Evolutionary conservation across 2,113 vertebrate genomes (phyloP), one percentile per base, ranked within the genome.

Genomic region (Sorex fumeus): DNA sequence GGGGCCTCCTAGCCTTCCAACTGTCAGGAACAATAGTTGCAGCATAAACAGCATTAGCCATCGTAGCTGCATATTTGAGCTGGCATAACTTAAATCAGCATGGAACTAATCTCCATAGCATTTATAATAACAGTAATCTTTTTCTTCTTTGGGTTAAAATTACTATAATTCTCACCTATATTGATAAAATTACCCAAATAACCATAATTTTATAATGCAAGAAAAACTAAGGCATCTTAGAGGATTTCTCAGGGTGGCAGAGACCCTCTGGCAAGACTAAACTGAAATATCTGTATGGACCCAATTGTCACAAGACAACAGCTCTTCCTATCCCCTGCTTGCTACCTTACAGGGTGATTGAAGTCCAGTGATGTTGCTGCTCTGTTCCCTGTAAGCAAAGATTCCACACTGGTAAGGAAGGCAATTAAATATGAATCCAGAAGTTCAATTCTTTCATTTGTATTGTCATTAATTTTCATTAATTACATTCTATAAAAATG

Each of bases 121-220:
- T 87, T 89, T 94, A 67, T 81, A 86, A 93, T 81, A 91, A 53
- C 28, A 81, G 92, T 77, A 69, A 97, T 88, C 40, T 91, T 90
- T 81, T 84, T 70, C 53, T 94, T 91, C 75, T 71, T 15, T 84
- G 27, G 64, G 13, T 1, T 23, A 94, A 96, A 96, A 95, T 93
- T 64, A 93, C 91, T 88, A 25, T 91, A 91, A 95, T 97, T 91
- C 77, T 88, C 23, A 62, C 57, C 12, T 88, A 30, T 76, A 43
- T 62, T 74, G 47, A 81, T 90, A 67, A 94, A 91, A 91, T 83
- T 79, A 71, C 21, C 25, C 94, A 93, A 93, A 93, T 78, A 60
- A 50, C 62, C 93, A 25, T 88, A 86, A 90, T 95, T 95, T 93
- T 77, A 45, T 80, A 83, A 80, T 50, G 27, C 43, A 83, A 64